Evolutionary conservation across 2,113 vertebrate species (phyloP).

Genomic region (Sorex fumeus): DNA sequence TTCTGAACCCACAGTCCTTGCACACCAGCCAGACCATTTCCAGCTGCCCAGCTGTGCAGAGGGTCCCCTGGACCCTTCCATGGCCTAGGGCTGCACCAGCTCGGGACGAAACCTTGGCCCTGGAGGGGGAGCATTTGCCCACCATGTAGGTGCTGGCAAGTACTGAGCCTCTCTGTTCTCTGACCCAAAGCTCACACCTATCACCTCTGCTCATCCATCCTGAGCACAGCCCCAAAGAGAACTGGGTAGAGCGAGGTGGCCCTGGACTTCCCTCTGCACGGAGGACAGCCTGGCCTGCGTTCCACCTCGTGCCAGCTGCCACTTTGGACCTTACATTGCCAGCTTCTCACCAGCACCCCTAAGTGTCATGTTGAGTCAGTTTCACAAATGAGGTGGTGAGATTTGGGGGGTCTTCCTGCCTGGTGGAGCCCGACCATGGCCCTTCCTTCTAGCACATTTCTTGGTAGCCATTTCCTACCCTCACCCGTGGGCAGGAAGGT

Average conservation of each 20-base stretch:
- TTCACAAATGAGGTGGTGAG: background rate
- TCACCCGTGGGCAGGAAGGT: background rate
- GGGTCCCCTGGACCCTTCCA: no score
- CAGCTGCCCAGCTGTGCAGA: background rate
- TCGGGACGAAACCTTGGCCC: no score
- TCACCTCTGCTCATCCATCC: background rate
- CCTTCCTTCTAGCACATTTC: no score
- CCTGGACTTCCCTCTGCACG: no score
- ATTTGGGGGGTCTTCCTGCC: no score
- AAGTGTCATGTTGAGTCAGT: no score
- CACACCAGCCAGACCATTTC: background rate
- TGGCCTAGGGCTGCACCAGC: no score
- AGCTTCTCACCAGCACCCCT: background rate
- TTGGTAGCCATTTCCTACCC: no score
- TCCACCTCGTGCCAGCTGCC: fast-evolving
- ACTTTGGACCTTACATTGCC: background rate
- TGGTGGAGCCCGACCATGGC: fast-evolving
- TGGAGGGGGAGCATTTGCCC: no score
- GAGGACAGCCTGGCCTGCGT: background rate
- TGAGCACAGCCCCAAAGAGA: background rate
- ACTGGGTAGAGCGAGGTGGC: no score
- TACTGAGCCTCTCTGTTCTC: background rate
- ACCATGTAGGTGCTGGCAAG: no score
- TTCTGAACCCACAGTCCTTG: background rate
- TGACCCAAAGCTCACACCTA: background rate